Evolutionary conservation across 2,797 vertebrate genomes (phyloP), one percentile per base, ranked within the genome.

Genomic region (Intellagama lesueurii): DNA sequence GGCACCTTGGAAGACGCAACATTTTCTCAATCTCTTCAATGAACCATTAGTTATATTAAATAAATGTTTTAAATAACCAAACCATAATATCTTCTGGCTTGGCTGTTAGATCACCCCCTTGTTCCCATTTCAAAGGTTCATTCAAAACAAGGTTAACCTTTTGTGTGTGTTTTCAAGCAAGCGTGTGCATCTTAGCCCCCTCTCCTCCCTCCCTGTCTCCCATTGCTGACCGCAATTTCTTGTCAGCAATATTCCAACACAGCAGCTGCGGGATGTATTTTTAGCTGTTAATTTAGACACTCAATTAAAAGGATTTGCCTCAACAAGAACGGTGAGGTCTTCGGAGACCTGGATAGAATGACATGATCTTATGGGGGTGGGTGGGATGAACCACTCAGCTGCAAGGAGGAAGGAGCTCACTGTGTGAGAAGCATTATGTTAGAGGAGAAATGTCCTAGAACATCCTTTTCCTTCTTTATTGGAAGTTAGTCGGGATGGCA

Each of bases 201-300:
- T 0, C 81, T 32, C 69, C 26, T 70, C 30, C 8, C 28, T 40
- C 69, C 85, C 52, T 30, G 17, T 32, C 87, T 77, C 90, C 93
- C 92, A 92, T 89, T 73, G 89, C 95, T 69, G 89, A 49, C 56
- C 30, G 40, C 79, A 83, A 70, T 83, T 78, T 86, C 64, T 87
- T 77, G 84, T 94, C 84, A 93, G 92, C 81, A 85, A 92, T 87
- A 95, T 95, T 94, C 94, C 88, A 0, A 88, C 92, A 2, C 70
- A 94, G 95, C 96, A 95, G 94, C 95, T 95, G 95, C 5, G 3
- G 90, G 90, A 89, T 83, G 81, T 95, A 95, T 95, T 95, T 96
- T 95, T 95, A 95, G 95, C 91, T 89, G 93, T 94, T 93, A 93
- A 95, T 96, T 90, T 94, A 95, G 91, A 56, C 85, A 81, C 85